Base-by-base conservation (phyloP, 1,140 invertebrate species). In the Cepaea nemoralis region DNA sequence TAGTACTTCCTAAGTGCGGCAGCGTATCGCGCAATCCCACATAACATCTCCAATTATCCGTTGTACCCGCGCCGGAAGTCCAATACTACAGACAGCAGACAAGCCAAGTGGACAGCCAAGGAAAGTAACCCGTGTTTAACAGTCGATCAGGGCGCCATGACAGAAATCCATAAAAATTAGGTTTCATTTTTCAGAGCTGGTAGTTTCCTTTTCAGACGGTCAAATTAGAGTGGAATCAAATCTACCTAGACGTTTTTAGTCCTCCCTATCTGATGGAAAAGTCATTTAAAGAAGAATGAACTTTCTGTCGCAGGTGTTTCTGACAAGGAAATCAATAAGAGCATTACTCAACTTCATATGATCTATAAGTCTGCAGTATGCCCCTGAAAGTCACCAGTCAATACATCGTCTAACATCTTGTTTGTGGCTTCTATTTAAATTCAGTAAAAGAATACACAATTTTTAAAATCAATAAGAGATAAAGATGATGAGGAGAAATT, bases 181-280 rank as follows among this genome's bases (percentile, higher is more conserved):
- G 59, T 63, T 63, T 63, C 59, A 63, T 6, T 27, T 63, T 63
- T 31, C 59, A 63, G 59, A 31, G 59, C n/a, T 63, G 59, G n/a
- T 63, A 31, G 59, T 63, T 63, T 63, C 59, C 59, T 63, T 31
- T 63, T 27, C 59, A 63, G 59, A 63, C 59, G 5, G n/a, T 31
- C n/a, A 31, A 63, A 63, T 63, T 63, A 63, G 59, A 63, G 59
- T 27, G 16, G 59, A 63, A 63, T 63, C 27, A 63, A 63, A 63
- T 63, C 59, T 31, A 63, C n/a, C 59, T 31, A 63, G 59, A 63
- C n/a, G 27, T 63, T n/a, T n/a, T n/a, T n/a, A n/a, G n/a, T n/a
- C n/a, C n/a, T n/a, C n/a, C n/a, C n/a, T n/a, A n/a, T n/a, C n/a
- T n/a, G n/a, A n/a, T n/a, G n/a, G n/a, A n/a, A n/a, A n/a, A n/a